Evolutionary conservation across 2,888 invertebrate species (phyloP).

Genomic region (Heliothis peltigera): DNA sequence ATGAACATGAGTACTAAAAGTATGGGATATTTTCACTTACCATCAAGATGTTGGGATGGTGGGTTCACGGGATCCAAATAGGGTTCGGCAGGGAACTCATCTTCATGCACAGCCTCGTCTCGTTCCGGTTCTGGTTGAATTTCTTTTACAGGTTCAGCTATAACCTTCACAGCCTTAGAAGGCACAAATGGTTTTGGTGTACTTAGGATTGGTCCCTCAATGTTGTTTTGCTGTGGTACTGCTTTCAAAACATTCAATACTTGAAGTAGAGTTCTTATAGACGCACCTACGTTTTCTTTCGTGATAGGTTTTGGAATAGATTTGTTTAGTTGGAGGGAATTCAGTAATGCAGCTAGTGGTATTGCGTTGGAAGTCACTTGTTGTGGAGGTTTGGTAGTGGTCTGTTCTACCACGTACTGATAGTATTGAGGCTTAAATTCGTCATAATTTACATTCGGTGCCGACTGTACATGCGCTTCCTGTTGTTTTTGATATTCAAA

Average conservation of each 20-base stretch:
- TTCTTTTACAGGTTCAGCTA: conserved; percentile 67
- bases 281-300: conserved; percentile 94
- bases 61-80: conserved; percentile 79
- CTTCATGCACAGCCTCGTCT: conserved; percentile 41
- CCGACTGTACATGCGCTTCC: conserved; percentile 62
- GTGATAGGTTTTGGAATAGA: conserved; percentile 94
- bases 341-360: conserved; percentile 89
- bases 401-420: conserved; percentile 75
- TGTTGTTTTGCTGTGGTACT: conserved; percentile 79
- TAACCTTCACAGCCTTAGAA: conserved; percentile 66
- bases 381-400: conserved; percentile 64
- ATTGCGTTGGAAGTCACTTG: conserved; percentile 69
- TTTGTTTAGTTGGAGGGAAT: conserved; percentile 93
- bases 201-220: conserved; percentile 77
- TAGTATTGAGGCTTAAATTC: conserved; percentile 74
- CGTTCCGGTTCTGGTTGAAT: conserved; percentile 27
- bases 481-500: conserved; percentile 69
- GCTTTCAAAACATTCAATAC: conserved; percentile 92
- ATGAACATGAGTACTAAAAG: too few relatives aligned
- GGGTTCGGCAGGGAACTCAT: conserved; percentile 77
- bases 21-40: conserved; percentile 63
- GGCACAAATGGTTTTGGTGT: conserved; percentile 80
- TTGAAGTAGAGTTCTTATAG: conserved; percentile 93
- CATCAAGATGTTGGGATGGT: conserved; percentile 85
- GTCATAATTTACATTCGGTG: conserved; percentile 59